Conservation (phyloP, 2,888 invertebrate species). For the Erebia aethiops region DNA sequence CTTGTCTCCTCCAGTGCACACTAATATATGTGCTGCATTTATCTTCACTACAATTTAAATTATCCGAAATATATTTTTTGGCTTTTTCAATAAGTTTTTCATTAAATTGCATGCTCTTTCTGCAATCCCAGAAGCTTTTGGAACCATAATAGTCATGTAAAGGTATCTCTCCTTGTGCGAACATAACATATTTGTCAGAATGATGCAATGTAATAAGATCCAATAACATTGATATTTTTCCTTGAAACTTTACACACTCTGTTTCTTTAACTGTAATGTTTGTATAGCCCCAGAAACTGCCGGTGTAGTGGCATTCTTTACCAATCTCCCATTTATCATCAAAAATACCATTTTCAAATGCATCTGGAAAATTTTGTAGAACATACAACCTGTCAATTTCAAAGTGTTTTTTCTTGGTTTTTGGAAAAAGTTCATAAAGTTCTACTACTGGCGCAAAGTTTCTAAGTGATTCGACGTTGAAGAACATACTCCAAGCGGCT, state of each 20-base stretch:
- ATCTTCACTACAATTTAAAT: conserved; percentile 55
- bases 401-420: conserved; percentile 51
- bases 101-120: conserved; percentile 96
- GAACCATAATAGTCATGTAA: conserved; percentile 95
- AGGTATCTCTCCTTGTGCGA: conserved; percentile 92
- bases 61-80: conserved; percentile 78
- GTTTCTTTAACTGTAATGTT: conserved; percentile 86
- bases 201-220: conserved; percentile 79
- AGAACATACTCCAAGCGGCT: conserved; percentile 92
- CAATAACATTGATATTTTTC: conserved; percentile 85
- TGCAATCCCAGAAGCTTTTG: conserved; percentile 91
- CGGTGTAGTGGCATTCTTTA: conserved; percentile 80
- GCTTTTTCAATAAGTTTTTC: conserved; percentile 86
- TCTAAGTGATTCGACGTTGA: conserved; percentile 90
- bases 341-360: conserved; percentile 92
- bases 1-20: conserved; percentile 93
- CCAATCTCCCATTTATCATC: conserved; percentile 90
- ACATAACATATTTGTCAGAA: conserved; percentile 82
- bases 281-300: conserved; percentile 87
- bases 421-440: conserved; percentile 88
- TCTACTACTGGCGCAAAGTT: conserved; percentile 93
- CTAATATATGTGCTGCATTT: conserved; percentile 89
- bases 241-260: conserved; percentile 93
- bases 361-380: conserved; percentile 92
- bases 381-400: conserved; percentile 90